Conservation (phyloP, 2,888 invertebrate species). For the Lobophora halterata region DNA sequence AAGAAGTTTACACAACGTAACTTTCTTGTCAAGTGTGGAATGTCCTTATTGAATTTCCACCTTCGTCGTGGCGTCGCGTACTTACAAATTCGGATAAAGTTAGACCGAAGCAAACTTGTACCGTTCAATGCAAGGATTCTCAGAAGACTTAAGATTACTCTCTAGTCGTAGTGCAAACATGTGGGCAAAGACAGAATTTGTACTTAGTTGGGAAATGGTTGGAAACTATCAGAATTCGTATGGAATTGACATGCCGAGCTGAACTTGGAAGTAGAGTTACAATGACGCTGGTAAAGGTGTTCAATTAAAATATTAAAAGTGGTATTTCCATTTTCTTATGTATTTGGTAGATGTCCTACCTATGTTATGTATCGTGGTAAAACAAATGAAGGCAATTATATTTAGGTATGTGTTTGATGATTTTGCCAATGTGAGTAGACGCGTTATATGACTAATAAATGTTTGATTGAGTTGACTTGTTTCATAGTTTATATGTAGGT, state of each 20-base stretch:
- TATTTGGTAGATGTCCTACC: too few relatives aligned
- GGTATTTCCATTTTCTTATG: too few relatives aligned
- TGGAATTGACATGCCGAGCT: slow-evolving; percentile 8
- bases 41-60: slow-evolving; percentile 16
- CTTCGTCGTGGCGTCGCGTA: slow-evolving; percentile 2
- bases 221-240: slow-evolving; percentile 10
- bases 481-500: too few relatives aligned
- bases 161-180: slow-evolving; percentile 12
- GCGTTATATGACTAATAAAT: too few relatives aligned
- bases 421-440: too few relatives aligned
- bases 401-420: too few relatives aligned
- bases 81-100: slow-evolving; percentile 14
- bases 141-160: slow-evolving; percentile 4
- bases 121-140: slow-evolving; percentile 13
- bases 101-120: slow-evolving; percentile 16
- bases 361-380: too few relatives aligned
- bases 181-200: slow-evolving; percentile 3
- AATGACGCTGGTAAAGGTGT: background rate
- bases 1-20: slow-evolving; percentile 8
- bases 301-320: too few relatives aligned
- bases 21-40: slow-evolving; percentile 11
- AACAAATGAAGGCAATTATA: too few relatives aligned
- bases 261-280: too few relatives aligned
- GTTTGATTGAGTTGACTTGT: too few relatives aligned
- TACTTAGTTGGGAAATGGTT: too few relatives aligned